Conservation (phyloP, 2,113 vertebrate genomes). For the Aegotheles bennettii region DNA sequence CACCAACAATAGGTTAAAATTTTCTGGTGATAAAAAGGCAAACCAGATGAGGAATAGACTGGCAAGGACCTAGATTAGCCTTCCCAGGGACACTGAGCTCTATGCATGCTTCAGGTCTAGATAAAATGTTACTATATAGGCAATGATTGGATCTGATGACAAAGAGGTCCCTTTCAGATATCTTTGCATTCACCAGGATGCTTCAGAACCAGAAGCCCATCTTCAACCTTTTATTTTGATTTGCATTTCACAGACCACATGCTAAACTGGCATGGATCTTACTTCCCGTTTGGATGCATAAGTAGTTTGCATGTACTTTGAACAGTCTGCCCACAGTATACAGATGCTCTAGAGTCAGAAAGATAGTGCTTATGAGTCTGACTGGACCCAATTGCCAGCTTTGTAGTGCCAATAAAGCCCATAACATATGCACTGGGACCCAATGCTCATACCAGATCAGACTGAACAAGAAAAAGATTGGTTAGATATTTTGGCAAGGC, state of each 20-base stretch:
- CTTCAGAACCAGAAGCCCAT: not conserved
- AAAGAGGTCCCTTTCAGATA: not conserved
- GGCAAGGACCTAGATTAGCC: not conserved
- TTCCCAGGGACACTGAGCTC: not conserved
- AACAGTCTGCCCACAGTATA: conserved; percentile 43
- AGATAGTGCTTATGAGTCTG: not conserved
- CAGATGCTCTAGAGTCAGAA: conserved; percentile 54
- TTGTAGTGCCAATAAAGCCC: not conserved
- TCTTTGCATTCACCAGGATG: not conserved
- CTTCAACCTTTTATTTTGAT: conserved; percentile 36
- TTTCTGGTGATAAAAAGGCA: not conserved
- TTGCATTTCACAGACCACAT: conserved; percentile 27
- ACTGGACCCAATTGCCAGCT: conserved; percentile 3
- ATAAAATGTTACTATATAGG: not conserved
- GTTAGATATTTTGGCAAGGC: not conserved
- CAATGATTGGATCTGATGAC: not conserved
- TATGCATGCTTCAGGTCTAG: not conserved
- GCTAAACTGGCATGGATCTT: conserved; percentile 9
- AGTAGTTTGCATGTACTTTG: conserved; percentile 26
- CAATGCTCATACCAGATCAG: not conserved
- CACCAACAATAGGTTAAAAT: not conserved
- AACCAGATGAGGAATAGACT: not conserved
- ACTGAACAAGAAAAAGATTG: not conserved
- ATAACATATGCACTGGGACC: not conserved
- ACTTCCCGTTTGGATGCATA: conserved; percentile 15